Conservation (phyloP, 2,888 invertebrate genomes). For the Strigamia crassipes region DNA sequence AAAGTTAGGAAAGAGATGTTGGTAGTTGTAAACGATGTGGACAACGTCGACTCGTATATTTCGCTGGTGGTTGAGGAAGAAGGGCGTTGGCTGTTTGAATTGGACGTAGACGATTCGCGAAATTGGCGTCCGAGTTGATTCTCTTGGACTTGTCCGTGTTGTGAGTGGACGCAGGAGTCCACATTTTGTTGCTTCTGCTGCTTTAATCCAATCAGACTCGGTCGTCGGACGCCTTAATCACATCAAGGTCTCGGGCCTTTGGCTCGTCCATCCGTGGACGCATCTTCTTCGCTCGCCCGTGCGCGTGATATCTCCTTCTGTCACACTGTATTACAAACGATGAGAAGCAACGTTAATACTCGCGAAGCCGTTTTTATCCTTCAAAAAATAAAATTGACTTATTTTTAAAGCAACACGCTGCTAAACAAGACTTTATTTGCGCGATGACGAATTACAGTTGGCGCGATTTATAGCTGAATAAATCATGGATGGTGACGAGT, state of each 20-base stretch:
- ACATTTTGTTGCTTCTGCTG: conserved; percentile 22
- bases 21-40: neutral
- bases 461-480: conserved; percentile 22
- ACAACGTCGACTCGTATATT: neutral
- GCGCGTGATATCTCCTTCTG: conserved; percentile 37
- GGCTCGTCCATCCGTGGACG: conserved; percentile 40
- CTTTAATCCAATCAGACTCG: conserved; percentile 42
- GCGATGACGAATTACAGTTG: conserved; percentile 21
- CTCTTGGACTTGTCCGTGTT: conserved; percentile 27
- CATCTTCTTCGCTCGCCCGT: conserved; percentile 30
- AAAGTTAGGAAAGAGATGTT: too few species aligned
- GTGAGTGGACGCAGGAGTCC: conserved; percentile 38
- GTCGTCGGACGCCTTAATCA: conserved; percentile 42
- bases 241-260: conserved; percentile 38
- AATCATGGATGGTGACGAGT: conserved; percentile 32
- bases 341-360: conserved; percentile 12
- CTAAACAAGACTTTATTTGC: conserved; percentile 20
- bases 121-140: conserved; percentile 38
- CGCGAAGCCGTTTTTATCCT: neutral
- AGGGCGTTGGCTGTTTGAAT: conserved; percentile 22
- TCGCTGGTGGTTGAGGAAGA: conserved; percentile 2
- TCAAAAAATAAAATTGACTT: neutral
- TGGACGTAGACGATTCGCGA: conserved; percentile 24
- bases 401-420: conserved; percentile 28
- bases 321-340: conserved; percentile 22